phyloP scores from a whole-genome alignment of 2,888 invertebrate genomes.

The Drosophila anomelani region DNA sequence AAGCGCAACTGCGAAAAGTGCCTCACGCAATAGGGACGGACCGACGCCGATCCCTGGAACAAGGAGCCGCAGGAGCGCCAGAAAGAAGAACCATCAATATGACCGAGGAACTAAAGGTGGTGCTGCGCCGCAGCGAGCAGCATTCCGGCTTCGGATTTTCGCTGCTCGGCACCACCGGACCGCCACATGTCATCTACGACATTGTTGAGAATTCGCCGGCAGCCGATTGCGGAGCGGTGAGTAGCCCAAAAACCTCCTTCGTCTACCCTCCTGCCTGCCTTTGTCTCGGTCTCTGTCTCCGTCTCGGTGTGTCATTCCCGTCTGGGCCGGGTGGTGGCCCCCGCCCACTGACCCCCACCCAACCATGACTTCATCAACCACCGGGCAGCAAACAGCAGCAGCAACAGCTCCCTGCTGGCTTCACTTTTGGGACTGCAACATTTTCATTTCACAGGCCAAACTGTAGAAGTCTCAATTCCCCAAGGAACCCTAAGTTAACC shows the following conservation, averaged over 20 bases:
- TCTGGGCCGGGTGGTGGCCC: slow-evolving; percentile 28
- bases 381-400: slow-evolving; percentile 35
- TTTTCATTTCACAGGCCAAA: slow-evolving; percentile 14
- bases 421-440: slow-evolving; percentile 37
- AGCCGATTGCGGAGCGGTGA: slow-evolving; percentile 89
- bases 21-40: slow-evolving; percentile 52
- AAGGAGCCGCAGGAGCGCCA: slow-evolving; percentile 37
- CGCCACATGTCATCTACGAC: slow-evolving; percentile 97
- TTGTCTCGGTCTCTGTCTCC: not conserved
- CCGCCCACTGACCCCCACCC: slow-evolving; percentile 21
- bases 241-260: slow-evolving; percentile 49
- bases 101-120: slow-evolving; percentile 95
- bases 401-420: slow-evolving; percentile 30
- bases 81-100: slow-evolving; percentile 59
- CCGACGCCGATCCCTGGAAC: slow-evolving; percentile 32
- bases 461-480: slow-evolving; percentile 6
- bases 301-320: slow-evolving; percentile 34
- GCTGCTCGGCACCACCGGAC: slow-evolving; percentile 94
- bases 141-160: slow-evolving; percentile 96
- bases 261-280: not conserved
- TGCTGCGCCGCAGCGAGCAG: slow-evolving; percentile 92
- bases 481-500: not conserved
- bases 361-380: slow-evolving; percentile 45
- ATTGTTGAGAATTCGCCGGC: slow-evolving; percentile 97
- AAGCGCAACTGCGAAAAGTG: slow-evolving; percentile 22